These are phyloP conservation scores for Palaemon carinicauda DNA, from an alignment of 1,140 invertebrate genomes.

Conservation along the genomic window DNA sequence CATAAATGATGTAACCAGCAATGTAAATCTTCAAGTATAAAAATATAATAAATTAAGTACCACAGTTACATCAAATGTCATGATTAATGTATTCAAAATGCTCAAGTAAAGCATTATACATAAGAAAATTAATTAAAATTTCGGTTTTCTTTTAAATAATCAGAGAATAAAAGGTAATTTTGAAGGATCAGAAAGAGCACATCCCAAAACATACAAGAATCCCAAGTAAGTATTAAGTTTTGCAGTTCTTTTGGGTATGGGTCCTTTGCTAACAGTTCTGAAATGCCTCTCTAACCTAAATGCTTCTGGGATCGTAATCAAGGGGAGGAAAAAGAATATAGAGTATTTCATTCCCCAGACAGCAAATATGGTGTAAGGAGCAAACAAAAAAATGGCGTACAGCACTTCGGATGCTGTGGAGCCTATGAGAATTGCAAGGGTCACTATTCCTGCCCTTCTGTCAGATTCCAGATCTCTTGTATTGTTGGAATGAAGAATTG, in stretches of 20 bases:
- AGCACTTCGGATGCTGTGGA: slow-evolving; percentile 88
- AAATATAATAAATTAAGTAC: slow-evolving; percentile 41
- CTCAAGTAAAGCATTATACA: not conserved
- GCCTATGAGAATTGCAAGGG: slow-evolving; percentile 91
- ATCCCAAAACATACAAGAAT: slow-evolving; percentile 65
- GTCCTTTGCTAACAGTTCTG: slow-evolving; percentile 78
- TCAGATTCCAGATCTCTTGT: slow-evolving; percentile 89
- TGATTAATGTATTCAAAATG: not conserved
- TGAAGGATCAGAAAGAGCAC: slow-evolving; percentile 49
- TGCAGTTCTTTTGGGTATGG: slow-evolving; percentile 86
- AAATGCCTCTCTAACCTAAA: slow-evolving; percentile 92
- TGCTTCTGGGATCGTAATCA: slow-evolving; percentile 84
- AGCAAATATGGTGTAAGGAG: slow-evolving; percentile 88
- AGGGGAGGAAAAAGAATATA: slow-evolving; percentile 85
- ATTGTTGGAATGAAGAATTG: slow-evolving; percentile 94
- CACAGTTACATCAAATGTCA: not conserved
- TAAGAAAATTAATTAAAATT: not conserved
- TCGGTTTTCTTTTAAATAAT: not conserved
- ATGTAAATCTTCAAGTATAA: slow-evolving; percentile 1
- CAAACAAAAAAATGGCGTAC: slow-evolving; percentile 89
- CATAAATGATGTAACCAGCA: not conserved
- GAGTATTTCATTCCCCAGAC: slow-evolving; percentile 74
- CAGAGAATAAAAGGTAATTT: slow-evolving; percentile 48
- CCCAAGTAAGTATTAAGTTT: slow-evolving; percentile 91
- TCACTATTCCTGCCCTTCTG: slow-evolving; percentile 86